phyloP scores from a whole-genome alignment of 2,888 invertebrate species.

The Mimachlamys varia region DNA sequence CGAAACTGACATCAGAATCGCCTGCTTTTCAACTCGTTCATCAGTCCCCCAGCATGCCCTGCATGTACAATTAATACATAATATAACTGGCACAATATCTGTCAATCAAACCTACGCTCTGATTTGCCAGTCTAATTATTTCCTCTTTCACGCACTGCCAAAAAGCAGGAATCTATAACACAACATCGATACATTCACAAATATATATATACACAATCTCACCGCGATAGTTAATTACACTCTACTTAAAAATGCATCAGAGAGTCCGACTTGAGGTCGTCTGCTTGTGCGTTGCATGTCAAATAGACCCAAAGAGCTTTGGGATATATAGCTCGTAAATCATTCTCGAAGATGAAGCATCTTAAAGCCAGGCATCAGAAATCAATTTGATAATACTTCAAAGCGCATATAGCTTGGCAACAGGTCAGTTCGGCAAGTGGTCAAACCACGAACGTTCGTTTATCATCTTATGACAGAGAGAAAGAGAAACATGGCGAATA shows the following conservation, averaged over 20 bases:
- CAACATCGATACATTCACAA: not conserved
- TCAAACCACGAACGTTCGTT: not conserved
- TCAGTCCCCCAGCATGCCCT: not conserved
- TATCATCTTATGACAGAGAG: not conserved
- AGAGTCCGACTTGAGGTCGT: not conserved
- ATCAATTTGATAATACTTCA: not conserved
- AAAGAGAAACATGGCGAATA: not conserved
- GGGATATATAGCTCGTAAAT: not conserved
- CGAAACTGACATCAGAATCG: not conserved
- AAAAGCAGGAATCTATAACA: not conserved
- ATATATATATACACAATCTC: not conserved
- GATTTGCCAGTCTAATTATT: slow-evolving; percentile 10
- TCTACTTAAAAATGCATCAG: slow-evolving; percentile 16
- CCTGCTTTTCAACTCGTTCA: not conserved
- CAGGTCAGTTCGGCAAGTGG: not conserved
- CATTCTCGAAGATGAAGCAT: slow-evolving; percentile 8
- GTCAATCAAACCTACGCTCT: not conserved
- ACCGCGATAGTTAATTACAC: not conserved
- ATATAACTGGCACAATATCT: not conserved
- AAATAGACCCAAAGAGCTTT: not conserved
- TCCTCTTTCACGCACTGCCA: slow-evolving; percentile 18
- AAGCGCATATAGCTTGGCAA: not conserved
- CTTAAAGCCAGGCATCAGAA: not conserved
- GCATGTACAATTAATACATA: slow-evolving; percentile 12
- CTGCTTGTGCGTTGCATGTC: slow-evolving; percentile 4